These are phyloP conservation scores for Asteroscopus sphinx DNA, from an alignment of 2,888 invertebrate genomes.

Conservation along the genomic window DNA sequence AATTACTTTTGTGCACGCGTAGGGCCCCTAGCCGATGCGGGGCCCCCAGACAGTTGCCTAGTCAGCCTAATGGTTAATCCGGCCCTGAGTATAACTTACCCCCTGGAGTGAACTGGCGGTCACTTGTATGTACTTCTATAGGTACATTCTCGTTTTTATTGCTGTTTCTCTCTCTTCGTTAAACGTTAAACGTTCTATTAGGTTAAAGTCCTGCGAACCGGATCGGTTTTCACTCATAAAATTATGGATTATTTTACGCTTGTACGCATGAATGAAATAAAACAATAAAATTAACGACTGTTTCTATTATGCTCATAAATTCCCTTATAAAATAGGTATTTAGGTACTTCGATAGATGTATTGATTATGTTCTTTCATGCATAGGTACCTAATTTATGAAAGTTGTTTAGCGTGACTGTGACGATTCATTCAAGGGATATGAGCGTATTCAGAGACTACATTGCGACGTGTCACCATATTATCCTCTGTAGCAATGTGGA, in stretches of 20 bases:
- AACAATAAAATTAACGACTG: slow-evolving; percentile 31
- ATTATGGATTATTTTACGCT: slow-evolving; percentile 40
- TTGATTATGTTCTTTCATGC: slow-evolving; percentile 18
- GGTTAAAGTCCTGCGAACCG: slow-evolving; percentile 21
- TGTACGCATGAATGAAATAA: slow-evolving; percentile 30
- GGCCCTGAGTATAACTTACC: too few relatives aligned
- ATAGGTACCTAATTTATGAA: slow-evolving; percentile 13
- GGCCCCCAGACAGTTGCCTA: too few relatives aligned
- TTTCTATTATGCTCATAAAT: slow-evolving; percentile 17
- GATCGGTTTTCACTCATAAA: slow-evolving; percentile 16
- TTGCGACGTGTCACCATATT: too few relatives aligned
- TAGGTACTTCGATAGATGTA: not conserved
- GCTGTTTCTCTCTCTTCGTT: not conserved
- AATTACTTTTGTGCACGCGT: too few relatives aligned
- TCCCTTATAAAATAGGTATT: slow-evolving; percentile 1
- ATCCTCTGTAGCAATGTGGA: too few relatives aligned
- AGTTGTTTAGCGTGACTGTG: slow-evolving; percentile 13
- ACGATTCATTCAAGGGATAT: not conserved
- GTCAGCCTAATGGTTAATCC: too few relatives aligned
- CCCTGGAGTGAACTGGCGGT: not conserved
- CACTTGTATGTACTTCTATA: not conserved
- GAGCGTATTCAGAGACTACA: not conserved
- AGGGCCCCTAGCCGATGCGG: too few relatives aligned
- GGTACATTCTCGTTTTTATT: slow-evolving; percentile 2
- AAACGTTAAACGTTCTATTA: slow-evolving; percentile 3